Base-by-base conservation (phyloP, 2,888 invertebrate genomes). In the Thyatira batis region DNA sequence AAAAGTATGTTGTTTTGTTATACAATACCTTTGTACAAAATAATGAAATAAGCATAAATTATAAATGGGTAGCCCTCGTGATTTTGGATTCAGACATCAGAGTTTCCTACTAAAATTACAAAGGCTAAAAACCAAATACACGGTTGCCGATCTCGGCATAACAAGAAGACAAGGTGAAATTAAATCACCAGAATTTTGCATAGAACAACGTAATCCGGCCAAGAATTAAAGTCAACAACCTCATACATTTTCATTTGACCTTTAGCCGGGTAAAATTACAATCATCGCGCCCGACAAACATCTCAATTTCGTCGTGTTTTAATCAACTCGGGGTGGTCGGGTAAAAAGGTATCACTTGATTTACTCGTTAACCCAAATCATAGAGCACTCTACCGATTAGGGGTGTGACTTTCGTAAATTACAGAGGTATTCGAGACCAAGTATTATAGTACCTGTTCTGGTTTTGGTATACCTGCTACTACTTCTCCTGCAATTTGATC, bases 281-380 rank as follows among this genome's bases (percentile, higher is more conserved):
- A 60, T 57, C 57, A 63, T 61, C 55, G 50, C 66, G 30, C 43
- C 60, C 63, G 59, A 46, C 54, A 50, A 52, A 69, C 69, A 72
- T 63, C 68, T 63, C 63, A 64, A 71, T 67, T 71, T 60, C 53
- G 53, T 52, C 67, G 57, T 68, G 76, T 73, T 77, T 76, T 76
- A 77, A 77, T 79, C 78, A 77, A 78, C 76, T 62, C 50, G 60
- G 67, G 67, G 57, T 60, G 63, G 58, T 57, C 13, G 58, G 61
- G 63, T 56, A 68, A 67, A 74, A 76, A 74, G 64, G 63, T 58
- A 69, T 65, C 61, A 64, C 61, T 65, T 49, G 20, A 33, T 39
- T 48, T 27, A 6, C 39, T 33, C 63, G 71, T 74, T 74, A 74
- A 67, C 63, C 68, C 63, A 52, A 55, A 63, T 54, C 64, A 65